Conservation (phyloP, 2,888 invertebrate genomes). For the Ceramica pisi region DNA sequence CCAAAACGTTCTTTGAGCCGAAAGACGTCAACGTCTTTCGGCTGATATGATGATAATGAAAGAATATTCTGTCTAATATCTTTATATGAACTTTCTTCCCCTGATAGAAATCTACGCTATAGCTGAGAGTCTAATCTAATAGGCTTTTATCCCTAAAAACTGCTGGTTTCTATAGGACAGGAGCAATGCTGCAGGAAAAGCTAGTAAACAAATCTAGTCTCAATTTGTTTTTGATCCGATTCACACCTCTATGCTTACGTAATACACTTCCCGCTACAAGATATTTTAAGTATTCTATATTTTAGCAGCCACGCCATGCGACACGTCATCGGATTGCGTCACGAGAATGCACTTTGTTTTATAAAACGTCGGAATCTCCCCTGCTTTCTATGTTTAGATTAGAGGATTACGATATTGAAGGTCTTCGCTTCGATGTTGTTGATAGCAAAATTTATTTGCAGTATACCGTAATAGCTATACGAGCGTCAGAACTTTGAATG, state of each 20-base stretch:
- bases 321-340: constrained; percentile 65
- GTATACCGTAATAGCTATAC: background rate
- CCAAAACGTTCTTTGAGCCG: no score
- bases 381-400: constrained; percentile 49
- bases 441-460: constrained; percentile 6
- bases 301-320: constrained; percentile 69
- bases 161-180: background rate
- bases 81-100: no score
- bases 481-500: background rate
- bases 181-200: background rate
- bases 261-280: constrained; percentile 60
- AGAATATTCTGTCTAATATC: no score
- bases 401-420: constrained; percentile 43
- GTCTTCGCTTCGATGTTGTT: constrained; percentile 3
- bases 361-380: constrained; percentile 41
- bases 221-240: constrained; percentile 52
- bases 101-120: background rate
- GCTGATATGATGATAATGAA: no score
- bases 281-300: constrained; percentile 62
- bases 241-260: constrained; percentile 63
- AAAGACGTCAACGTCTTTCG: no score
- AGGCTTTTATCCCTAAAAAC: background rate
- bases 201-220: background rate
- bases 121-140: background rate
- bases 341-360: constrained; percentile 64